A percentile compares a stretch with the other conserved stretches of the same genome.
Conservation (phyloP, 2,797 vertebrate species). For the Varecia variegata region DNA sequence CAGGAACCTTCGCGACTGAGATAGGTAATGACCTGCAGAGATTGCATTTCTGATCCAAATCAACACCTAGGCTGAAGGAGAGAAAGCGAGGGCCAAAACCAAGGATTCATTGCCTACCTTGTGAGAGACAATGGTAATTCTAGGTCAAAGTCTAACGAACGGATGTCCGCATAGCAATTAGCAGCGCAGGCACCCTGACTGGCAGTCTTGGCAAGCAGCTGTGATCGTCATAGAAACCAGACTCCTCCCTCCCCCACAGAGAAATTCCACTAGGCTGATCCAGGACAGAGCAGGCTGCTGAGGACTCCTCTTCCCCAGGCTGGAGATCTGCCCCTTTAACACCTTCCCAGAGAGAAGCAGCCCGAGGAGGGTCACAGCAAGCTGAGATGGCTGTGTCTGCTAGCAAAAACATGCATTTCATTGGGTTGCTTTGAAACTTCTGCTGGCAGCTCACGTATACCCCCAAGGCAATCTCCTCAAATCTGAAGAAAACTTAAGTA, state of each 20-base stretch:
- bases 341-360: not conserved
- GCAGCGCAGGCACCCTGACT: constrained; percentile 23
- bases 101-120: constrained; percentile 49
- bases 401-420: not conserved
- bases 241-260: not conserved
- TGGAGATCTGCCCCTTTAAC: not conserved
- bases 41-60: constrained; percentile 26
- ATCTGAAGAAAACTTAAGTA: not conserved
- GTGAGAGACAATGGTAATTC: constrained; percentile 61
- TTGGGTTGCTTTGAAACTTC: not conserved
- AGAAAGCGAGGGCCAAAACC: not conserved
- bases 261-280: constrained; percentile 32
- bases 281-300: not conserved
- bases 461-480: not conserved
- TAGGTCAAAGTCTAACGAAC: constrained; percentile 66
- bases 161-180: constrained; percentile 68
- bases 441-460: not conserved
- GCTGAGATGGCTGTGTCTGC: not conserved
- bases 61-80: constrained; percentile 42
- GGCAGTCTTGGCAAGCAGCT: constrained; percentile 68
- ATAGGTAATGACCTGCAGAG: not conserved
- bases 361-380: not conserved
- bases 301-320: not conserved
- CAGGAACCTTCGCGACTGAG: constrained; percentile 12
- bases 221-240: constrained; percentile 65